Evolutionary conservation across 2,113 vertebrate genomes (phyloP), one percentile per base, ranked within the genome.

Genomic region (Chamaea fasciata): DNA sequence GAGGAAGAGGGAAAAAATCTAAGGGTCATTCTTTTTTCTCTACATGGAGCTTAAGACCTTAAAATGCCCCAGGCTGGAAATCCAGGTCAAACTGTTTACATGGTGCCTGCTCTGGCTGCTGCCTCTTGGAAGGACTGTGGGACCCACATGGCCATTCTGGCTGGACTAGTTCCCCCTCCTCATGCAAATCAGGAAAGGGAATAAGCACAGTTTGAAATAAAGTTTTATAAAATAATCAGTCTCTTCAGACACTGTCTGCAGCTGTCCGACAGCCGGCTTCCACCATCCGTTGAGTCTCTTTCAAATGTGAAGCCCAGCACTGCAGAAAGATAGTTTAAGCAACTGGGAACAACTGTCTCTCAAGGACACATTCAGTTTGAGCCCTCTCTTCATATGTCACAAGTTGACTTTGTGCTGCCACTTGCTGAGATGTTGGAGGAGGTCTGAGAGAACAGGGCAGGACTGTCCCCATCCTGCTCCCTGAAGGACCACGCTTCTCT

Each of bases 381-480:
- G 73, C 73, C 56, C 53, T 53, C 70, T 83, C 70, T 87, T 97
- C 89, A 98, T 90, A 98, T 95, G 86, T 98, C 98, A 95, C 98
- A 98, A 83, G 97, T 50, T 89, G 96, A 93, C 91, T 96, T 95
- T 14, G 86, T 65, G 69, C 94, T 97, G 55, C 94, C 69, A 33
- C 96, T 93, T 78, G 95, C 94, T 50, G 97, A 95, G 75, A 82
- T 77, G 52, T 69, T 95, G 85, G 97, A 97, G 55, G 96, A 95
- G 7, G 96, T 92, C 57, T 97, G 97, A 52, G 96, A 87, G 79
- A 97, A 87, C 6, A 83, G 79, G 83, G 96, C 90, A 92, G 94
- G 95, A 81, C 87, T 93, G 57, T 97, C 96, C 60, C 85, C 82
- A 83, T 91, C 92, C 21, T 83, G 90, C 68, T 84, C 90, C 83